Conservation (phyloP, 2,888 invertebrate species). For the Subacronicta megacephala region DNA sequence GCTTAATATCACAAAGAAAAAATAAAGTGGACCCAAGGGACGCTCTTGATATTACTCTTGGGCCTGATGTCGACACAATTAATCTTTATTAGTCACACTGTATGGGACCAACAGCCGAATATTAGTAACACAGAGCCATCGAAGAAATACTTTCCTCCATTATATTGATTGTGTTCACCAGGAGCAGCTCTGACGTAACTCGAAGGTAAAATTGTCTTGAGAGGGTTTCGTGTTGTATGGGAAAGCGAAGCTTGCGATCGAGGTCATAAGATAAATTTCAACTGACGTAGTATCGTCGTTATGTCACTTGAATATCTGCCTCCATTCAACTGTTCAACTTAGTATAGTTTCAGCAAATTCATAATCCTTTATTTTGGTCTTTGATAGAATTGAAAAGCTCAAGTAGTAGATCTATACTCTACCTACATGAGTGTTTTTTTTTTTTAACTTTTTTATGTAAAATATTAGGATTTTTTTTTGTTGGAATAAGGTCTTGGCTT, state of each 20-base stretch:
- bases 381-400: slow-evolving; percentile 7
- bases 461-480: neutral
- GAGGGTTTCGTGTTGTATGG: slow-evolving; percentile 18
- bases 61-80: slow-evolving; percentile 63
- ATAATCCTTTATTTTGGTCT: slow-evolving; percentile 2
- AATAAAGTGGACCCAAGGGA: slow-evolving; percentile 65
- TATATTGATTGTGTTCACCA: slow-evolving; percentile 31
- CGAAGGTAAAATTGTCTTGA: slow-evolving; percentile 17
- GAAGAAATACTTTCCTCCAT: slow-evolving; percentile 14
- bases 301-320: slow-evolving; percentile 28
- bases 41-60: slow-evolving; percentile 66
- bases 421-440: slow-evolving; percentile 12
- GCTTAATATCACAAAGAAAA: slow-evolving; percentile 57
- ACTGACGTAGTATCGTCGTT: slow-evolving; percentile 22
- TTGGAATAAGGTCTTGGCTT: neutral
- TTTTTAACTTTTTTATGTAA: too few relatives aligned
- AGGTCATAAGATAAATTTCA: slow-evolving; percentile 12
- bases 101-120: slow-evolving; percentile 37
- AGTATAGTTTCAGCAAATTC: slow-evolving; percentile 18
- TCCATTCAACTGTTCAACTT: slow-evolving; percentile 21
- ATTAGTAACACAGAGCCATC: slow-evolving; percentile 2
- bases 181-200: slow-evolving; percentile 25
- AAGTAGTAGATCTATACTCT: too few relatives aligned
- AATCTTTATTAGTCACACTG: slow-evolving; percentile 70
- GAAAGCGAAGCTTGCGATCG: slow-evolving; percentile 18